Evolutionary conservation across 1,140 invertebrate genomes (phyloP).

Genomic region (Capitella teleta): DNA sequence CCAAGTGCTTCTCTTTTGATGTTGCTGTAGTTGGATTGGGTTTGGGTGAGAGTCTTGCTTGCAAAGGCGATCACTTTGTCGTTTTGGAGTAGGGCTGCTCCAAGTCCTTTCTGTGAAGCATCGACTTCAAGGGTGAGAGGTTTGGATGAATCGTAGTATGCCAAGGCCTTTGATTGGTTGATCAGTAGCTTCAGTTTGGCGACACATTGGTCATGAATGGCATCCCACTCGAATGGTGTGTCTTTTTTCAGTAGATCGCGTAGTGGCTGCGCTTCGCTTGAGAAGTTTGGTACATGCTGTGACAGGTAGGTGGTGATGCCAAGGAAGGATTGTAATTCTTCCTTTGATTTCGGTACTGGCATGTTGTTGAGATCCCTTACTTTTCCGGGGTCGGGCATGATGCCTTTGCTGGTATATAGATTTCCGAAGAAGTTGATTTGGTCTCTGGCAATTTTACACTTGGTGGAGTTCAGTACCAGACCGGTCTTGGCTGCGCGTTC

Average conservation of each 20-base stretch:
- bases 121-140: constrained; percentile 11
- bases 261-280: not conserved
- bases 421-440: constrained; percentile 14
- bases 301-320: constrained; percentile 19
- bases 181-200: not conserved
- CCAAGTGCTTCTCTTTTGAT: constrained; percentile 4
- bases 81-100: constrained; percentile 16
- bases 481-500: constrained; percentile 22
- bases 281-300: constrained; percentile 14
- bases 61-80: constrained; percentile 6
- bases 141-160: not conserved
- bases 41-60: not conserved
- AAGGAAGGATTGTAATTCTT: constrained; percentile 17
- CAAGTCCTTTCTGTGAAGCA: constrained; percentile 28
- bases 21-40: not conserved
- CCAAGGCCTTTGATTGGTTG: not conserved
- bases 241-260: not conserved
- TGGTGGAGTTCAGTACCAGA: constrained; percentile 35
- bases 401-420: constrained; percentile 31
- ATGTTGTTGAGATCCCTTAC: constrained; percentile 25
- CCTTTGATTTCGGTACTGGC: constrained; percentile 13
- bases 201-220: not conserved
- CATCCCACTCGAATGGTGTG: not conserved
- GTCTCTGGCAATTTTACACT: constrained; percentile 11
- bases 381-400: constrained; percentile 35